Conservation (phyloP, 2,113 vertebrate genomes). For the Etheostoma spectabile region DNA sequence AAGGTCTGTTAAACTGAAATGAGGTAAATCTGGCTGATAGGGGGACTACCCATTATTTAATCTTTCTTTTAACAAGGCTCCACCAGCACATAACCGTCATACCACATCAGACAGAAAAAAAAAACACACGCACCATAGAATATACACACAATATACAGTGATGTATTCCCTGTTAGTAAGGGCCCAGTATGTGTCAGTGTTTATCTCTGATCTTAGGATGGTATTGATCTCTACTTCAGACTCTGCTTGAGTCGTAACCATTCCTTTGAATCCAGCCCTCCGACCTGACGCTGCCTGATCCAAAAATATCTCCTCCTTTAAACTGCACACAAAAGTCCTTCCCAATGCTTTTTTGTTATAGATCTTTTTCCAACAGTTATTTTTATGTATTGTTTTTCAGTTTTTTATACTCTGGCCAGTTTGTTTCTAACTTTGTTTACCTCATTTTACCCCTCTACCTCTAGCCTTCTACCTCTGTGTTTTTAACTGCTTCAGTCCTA, state of each 20-base stretch:
- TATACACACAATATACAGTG: neutral
- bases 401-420: neutral
- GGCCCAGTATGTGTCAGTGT: conserved; percentile 32
- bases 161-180: neutral
- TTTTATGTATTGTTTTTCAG: neutral
- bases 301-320: conserved; percentile 13
- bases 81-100: neutral
- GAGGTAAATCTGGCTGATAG: neutral
- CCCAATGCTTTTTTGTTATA: neutral
- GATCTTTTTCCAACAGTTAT: neutral
- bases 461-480: neutral
- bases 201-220: conserved; percentile 25
- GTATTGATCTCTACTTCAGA: conserved; percentile 37
- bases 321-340: neutral
- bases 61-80: neutral
- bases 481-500: neutral
- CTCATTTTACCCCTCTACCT: neutral
- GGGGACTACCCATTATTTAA: too few species aligned
- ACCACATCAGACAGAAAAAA: too few species aligned
- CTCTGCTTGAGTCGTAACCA: conserved; percentile 9
- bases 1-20: neutral
- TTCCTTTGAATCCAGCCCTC: conserved; percentile 19
- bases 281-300: neutral
- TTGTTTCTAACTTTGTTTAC: neutral
- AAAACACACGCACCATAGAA: neutral